phyloP scores from a whole-genome alignment of 2,888 invertebrate genomes.

The Mesoligia furuncula region DNA sequence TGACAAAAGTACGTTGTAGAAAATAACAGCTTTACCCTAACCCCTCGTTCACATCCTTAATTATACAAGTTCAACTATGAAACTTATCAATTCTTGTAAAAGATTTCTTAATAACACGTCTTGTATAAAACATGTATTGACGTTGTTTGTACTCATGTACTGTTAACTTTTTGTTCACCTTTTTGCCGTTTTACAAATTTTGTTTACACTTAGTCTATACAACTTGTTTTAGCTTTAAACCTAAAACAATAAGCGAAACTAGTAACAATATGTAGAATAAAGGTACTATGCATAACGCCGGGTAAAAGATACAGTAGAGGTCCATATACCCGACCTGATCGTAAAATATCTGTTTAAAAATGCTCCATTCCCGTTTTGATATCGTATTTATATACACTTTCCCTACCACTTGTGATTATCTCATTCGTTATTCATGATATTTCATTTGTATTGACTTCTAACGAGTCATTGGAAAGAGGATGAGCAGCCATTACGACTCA shows the following conservation, averaged over 20 bases:
- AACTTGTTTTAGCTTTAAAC: not conserved
- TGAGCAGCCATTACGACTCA: slow-evolving; percentile 58
- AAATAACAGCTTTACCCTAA: not conserved
- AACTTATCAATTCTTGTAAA: not conserved
- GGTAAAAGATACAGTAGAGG: not conserved
- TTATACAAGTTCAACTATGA: not conserved
- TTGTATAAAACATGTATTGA: not conserved
- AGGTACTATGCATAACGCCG: not conserved
- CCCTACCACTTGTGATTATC: slow-evolving; percentile 77
- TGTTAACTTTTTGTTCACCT: not conserved
- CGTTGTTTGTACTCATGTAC: not conserved
- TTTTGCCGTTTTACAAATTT: not conserved
- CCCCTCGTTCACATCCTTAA: not conserved
- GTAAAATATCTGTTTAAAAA: slow-evolving; percentile 17
- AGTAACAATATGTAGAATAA: not conserved
- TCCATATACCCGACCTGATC: not conserved
- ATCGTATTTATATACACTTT: slow-evolving; percentile 65
- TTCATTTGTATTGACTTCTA: slow-evolving; percentile 76
- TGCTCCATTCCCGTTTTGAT: slow-evolving; percentile 19
- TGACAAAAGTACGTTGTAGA: not conserved
- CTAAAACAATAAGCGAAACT: not conserved
- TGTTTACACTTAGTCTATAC: not conserved
- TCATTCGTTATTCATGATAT: slow-evolving; percentile 82
- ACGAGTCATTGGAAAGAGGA: slow-evolving; percentile 62
- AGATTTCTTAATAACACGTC: not conserved